Evolutionary conservation across 1,140 invertebrate genomes (phyloP), one percentile per base, ranked within the genome.

Genomic region (Trachymyrmex cornetzi): DNA sequence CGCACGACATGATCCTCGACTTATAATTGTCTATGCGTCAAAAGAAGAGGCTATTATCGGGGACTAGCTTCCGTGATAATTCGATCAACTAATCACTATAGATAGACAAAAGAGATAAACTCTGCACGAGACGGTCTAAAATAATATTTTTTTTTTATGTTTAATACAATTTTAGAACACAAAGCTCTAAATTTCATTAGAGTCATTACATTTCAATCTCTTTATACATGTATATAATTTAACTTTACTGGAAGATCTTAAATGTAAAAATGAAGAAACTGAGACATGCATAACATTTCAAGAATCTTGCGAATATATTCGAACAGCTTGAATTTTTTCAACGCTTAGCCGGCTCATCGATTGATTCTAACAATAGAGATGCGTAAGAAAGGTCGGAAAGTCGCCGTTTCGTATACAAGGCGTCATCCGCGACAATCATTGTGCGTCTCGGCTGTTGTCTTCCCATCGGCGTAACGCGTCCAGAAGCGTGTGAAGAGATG

Each of bases 401-500:
- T 90, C 89, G 82, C 77, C 89, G 77, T 80, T 86, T 59, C 75
- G 77, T 77, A 77, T 75, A 69, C 77, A 71, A 77, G 59, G 50
- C 57, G 71, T 75, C 80, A 69, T 77, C 44, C 48, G 77, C 71
- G 89, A 90, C 85, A 75, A 88, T 87, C 89, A 87, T 90, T 90
- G 57, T 84, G 69, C 69, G 30, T 79, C 85, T 89, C 63, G 77
- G 44, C 77, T 84, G 86, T 79, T 77, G 82, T 85, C 82, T 89
- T 90, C 88, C 57, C 88, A 77, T 89, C 88, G 86, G 81, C 86
- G 77, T 89, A 89, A 87, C 79, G 80, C 67, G 85, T 88, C 82
- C 89, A 87, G 88, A 85, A 92, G 89, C 85, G 89, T 90, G 91
- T 91, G 92, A 92, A 92, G 87, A 92, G 81, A 88, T 87, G 89